These are phyloP conservation scores for Schizotus pectinicornis DNA, from an alignment of 2,888 invertebrate genomes.

Conservation along the genomic window DNA sequence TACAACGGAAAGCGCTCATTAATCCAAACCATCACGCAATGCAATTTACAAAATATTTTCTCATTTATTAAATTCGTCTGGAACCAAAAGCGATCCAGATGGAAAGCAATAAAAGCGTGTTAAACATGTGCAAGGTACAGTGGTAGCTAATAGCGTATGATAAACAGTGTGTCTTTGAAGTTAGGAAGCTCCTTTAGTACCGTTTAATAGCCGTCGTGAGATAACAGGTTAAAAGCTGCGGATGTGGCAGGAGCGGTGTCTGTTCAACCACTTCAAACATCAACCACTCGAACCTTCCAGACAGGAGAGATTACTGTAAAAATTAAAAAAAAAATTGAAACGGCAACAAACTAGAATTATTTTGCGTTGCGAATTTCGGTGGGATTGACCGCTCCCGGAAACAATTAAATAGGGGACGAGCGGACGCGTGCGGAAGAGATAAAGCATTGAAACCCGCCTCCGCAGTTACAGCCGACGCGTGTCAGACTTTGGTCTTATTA, in stretches of 20 bases:
- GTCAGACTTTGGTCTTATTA: constrained; percentile 20
- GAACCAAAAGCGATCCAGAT: too few relatives aligned
- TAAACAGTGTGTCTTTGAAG: constrained; percentile 33
- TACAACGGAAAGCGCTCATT: constrained; percentile 42
- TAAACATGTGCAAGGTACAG: constrained; percentile 29
- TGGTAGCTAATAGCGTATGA: constrained; percentile 25
- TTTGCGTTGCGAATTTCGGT: constrained; percentile 2
- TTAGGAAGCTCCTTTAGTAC: constrained; percentile 39
- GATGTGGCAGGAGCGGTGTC: constrained; percentile 44
- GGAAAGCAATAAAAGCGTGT: constrained; percentile 12
- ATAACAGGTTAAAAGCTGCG: constrained; percentile 47
- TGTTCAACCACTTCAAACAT: constrained; percentile 42
- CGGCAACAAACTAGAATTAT: neutral
- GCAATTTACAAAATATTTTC: constrained; percentile 44
- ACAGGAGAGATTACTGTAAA: constrained; percentile 11
- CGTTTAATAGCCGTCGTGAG: constrained; percentile 41
- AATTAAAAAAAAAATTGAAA: neutral
- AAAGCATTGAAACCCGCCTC: constrained; percentile 14
- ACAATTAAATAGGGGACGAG: constrained; percentile 12
- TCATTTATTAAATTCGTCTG: neutral
- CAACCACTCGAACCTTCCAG: constrained; percentile 31
- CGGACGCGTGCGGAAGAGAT: constrained; percentile 8
- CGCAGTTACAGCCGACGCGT: constrained; percentile 23
- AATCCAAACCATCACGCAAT: constrained; percentile 45
- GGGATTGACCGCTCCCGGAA: neutral